Conservation (phyloP, 2,797 vertebrate genomes). For the Muscicapa striata region DNA sequence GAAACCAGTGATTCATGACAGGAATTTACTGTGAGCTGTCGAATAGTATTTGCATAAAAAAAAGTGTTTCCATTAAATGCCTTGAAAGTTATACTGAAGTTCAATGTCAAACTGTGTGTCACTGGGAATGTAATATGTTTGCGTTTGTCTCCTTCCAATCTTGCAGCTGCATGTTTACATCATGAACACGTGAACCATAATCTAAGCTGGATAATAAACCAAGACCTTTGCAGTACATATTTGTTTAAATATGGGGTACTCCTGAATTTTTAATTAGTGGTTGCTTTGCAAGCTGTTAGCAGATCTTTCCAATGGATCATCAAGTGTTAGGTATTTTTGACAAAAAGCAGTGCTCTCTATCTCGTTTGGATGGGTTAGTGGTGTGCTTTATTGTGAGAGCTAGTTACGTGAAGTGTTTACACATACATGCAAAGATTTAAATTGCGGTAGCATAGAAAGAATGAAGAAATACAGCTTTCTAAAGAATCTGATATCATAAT, state of each 20-base stretch:
- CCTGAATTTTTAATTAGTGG: background rate
- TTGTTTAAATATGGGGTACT: background rate
- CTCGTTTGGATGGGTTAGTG: accelerated
- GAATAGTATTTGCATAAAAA: conserved; percentile 9
- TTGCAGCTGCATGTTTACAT: background rate
- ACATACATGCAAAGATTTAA: background rate
- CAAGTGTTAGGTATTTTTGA: background rate
- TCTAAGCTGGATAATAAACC: background rate
- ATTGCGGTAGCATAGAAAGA: background rate
- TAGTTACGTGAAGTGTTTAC: background rate
- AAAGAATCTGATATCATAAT: background rate
- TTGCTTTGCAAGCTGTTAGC: background rate
- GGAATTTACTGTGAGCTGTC: conserved; percentile 24
- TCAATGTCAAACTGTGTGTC: background rate
- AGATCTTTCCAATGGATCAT: background rate
- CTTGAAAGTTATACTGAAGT: background rate
- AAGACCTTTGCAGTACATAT: background rate
- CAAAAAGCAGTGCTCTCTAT: background rate
- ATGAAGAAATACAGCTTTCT: background rate
- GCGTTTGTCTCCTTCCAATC: background rate
- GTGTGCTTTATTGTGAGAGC: background rate
- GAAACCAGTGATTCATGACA: background rate
- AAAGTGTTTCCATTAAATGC: background rate
- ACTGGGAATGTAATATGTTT: background rate
- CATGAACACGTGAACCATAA: background rate